These are phyloP conservation scores for Phaethornis superciliosus DNA, from an alignment of 2,113 vertebrate genomes.

Conservation along the genomic window DNA sequence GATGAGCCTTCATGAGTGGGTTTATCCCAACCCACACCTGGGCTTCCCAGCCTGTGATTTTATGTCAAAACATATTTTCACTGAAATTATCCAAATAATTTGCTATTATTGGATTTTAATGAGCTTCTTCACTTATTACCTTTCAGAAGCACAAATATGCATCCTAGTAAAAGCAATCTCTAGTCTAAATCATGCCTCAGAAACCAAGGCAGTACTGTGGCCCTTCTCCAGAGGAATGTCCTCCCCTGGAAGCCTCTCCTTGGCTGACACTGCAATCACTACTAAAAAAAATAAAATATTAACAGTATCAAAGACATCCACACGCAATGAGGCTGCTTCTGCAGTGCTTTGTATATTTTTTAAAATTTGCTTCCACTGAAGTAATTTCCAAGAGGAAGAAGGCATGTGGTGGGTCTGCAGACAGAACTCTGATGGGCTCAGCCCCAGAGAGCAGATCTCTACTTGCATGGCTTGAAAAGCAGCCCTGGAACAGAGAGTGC, in stretches of 20 bases:
- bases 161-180: neutral
- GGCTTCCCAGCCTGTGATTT: neutral
- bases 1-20: no score
- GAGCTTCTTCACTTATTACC: neutral
- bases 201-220: neutral
- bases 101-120: neutral
- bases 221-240: neutral
- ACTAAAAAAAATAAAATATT: neutral
- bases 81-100: neutral
- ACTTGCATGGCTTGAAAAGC: neutral
- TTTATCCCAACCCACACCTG: no score
- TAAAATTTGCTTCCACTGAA: neutral
- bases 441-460: neutral
- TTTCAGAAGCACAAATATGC: neutral
- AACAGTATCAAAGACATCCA: neutral
- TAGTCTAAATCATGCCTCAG: rapidly evolving
- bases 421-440: neutral
- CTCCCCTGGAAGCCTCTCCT: neutral
- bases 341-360: no score
- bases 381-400: neutral
- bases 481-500: neutral
- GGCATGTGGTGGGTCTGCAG: neutral
- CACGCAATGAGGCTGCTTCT: no score
- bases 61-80: neutral
- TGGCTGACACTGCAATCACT: neutral